Evolutionary conservation across 1,140 invertebrate genomes (phyloP).

Genomic region (Eulimnadia texana): DNA sequence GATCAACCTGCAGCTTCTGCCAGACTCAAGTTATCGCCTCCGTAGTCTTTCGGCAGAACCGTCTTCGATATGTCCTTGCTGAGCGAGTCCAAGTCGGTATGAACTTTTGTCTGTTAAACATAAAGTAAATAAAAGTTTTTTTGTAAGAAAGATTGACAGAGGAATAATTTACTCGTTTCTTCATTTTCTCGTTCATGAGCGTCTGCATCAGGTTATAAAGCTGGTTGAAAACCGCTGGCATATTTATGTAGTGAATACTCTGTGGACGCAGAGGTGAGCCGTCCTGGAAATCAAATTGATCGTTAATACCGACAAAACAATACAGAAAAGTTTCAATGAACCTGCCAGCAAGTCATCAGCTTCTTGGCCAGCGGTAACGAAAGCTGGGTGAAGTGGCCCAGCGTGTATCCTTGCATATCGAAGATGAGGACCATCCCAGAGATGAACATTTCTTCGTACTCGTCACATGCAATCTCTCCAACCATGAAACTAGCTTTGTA

Average conservation of each 20-base stretch:
- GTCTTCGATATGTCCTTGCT: slow-evolving; percentile 60
- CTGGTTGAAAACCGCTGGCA: slow-evolving; percentile 59
- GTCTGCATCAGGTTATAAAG: slow-evolving; percentile 69
- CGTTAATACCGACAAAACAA: neutral
- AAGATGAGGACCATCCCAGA: slow-evolving; percentile 19
- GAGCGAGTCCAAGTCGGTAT: slow-evolving; percentile 50
- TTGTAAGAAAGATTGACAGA: neutral
- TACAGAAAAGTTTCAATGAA: slow-evolving; percentile 8
- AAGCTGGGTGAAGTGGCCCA: slow-evolving; percentile 21
- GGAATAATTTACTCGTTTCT: slow-evolving; percentile 41
- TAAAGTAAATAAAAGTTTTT: neutral
- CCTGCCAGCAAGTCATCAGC: slow-evolving; percentile 23
- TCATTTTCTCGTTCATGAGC: slow-evolving; percentile 70
- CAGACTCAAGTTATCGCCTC: slow-evolving; percentile 52
- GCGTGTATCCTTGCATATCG: slow-evolving; percentile 21
- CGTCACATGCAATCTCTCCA: slow-evolving; percentile 30
- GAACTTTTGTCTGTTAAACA: slow-evolving; percentile 46
- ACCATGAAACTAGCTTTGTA: slow-evolving; percentile 32
- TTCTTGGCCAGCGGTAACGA: slow-evolving; percentile 24
- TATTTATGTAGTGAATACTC: slow-evolving; percentile 67
- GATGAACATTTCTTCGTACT: slow-evolving; percentile 27
- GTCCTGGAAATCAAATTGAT: slow-evolving; percentile 34
- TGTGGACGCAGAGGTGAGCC: slow-evolving; percentile 72
- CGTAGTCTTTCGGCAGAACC: slow-evolving; percentile 62
- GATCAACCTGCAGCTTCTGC: slow-evolving; percentile 42